These are phyloP conservation scores for Setophaga coronata DNA, from an alignment of 2,113 vertebrate species.

Conservation along the genomic window DNA sequence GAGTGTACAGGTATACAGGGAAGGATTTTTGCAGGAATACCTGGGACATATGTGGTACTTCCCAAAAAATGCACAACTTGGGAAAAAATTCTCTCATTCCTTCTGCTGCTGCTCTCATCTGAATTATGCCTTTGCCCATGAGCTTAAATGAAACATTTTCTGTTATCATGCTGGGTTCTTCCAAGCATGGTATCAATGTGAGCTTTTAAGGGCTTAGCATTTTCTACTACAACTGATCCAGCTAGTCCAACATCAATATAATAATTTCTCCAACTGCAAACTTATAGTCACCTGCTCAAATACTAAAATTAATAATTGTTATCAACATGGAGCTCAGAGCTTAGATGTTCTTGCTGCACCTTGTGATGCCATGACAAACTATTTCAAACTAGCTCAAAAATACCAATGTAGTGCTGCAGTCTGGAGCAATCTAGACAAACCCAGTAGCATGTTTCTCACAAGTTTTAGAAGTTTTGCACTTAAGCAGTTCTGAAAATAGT, in stretches of 20 bases:
- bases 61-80: background rate
- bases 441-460: background rate
- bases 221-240: background rate
- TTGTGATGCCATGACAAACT: background rate
- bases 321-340: background rate
- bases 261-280: background rate
- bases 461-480: background rate
- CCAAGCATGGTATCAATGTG: background rate
- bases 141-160: background rate
- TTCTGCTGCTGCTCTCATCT: background rate
- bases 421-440: background rate
- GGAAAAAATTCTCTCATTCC: background rate
- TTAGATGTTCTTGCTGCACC: background rate
- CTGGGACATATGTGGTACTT: background rate
- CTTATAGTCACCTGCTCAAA: background rate
- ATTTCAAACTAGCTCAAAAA: background rate
- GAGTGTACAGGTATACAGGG: background rate
- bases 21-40: background rate
- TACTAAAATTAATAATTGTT: background rate
- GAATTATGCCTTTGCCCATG: background rate
- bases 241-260: background rate
- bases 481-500: background rate
- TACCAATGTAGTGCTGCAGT: fast-evolving
- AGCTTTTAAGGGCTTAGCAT: background rate
- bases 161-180: background rate